phyloP scores from a whole-genome alignment of 1,140 invertebrate genomes.

The Drosophila willistoni region DNA sequence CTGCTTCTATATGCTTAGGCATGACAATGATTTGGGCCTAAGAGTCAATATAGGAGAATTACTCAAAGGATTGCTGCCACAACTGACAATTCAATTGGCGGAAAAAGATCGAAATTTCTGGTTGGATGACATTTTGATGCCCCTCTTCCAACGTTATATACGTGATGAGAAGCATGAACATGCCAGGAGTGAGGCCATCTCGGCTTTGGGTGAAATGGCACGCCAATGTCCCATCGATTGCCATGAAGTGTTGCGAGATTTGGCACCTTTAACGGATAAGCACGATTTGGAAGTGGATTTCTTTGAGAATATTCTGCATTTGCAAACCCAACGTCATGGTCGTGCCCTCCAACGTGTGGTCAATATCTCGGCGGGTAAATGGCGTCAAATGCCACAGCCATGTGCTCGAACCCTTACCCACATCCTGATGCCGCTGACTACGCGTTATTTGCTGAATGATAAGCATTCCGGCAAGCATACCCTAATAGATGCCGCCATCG shows the following conservation, averaged over 20 bases:
- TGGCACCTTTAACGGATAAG: slow-evolving; percentile 88
- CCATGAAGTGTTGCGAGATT: slow-evolving; percentile 90
- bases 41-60: slow-evolving; percentile 90
- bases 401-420: slow-evolving; percentile 89
- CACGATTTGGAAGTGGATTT: slow-evolving; percentile 94
- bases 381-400: slow-evolving; percentile 79
- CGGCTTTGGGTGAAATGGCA: slow-evolving; percentile 89
- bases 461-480: slow-evolving; percentile 90
- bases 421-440: slow-evolving; percentile 93
- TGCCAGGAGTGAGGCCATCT: slow-evolving; percentile 89
- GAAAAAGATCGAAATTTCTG: slow-evolving; percentile 86
- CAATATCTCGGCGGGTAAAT: slow-evolving; percentile 52
- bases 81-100: slow-evolving; percentile 42
- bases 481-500: slow-evolving; percentile 93
- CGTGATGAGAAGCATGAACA: slow-evolving; percentile 86
- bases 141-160: slow-evolving; percentile 88
- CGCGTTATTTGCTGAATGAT: slow-evolving; percentile 91
- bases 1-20: slow-evolving; percentile 91
- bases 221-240: slow-evolving; percentile 87
- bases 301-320: slow-evolving; percentile 96
- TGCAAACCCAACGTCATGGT: slow-evolving; percentile 92
- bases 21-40: slow-evolving; percentile 92
- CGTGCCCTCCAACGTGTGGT: slow-evolving; percentile 86
- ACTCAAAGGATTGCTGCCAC: slow-evolving; percentile 87
- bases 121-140: slow-evolving; percentile 89